These are phyloP conservation scores for Clavelina lepadiformis DNA, from an alignment of 23 tunicate genomes.

Conservation along the genomic window DNA sequence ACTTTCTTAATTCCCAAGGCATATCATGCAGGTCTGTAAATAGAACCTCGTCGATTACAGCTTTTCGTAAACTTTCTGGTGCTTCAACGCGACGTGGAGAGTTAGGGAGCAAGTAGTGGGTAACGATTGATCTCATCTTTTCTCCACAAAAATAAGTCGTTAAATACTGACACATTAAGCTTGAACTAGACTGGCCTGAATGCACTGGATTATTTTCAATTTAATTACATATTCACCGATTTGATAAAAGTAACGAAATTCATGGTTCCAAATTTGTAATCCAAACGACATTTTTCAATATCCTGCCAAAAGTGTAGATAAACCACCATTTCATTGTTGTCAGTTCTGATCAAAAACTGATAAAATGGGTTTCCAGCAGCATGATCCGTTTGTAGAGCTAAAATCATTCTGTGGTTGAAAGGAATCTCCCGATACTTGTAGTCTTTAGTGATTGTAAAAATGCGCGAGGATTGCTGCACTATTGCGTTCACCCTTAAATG, in stretches of 20 bases:
- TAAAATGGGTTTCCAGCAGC: conserved; percentile 71
- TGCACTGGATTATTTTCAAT: too few species aligned
- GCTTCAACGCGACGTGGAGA: conserved; percentile 69
- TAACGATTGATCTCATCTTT: conserved; percentile 25
- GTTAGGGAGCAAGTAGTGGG: conserved; percentile 33
- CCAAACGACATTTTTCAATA: conserved; percentile 49
- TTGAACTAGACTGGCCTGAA: too few species aligned
- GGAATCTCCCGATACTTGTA: conserved; percentile 29
- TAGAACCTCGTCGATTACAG: conserved; percentile 19
- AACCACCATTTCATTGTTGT: conserved; percentile 32
- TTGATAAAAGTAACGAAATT: conserved; percentile 22
- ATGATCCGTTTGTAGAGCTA: conserved; percentile 73
- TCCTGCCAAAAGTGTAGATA: conserved; percentile 69
- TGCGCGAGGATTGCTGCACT: too few species aligned
- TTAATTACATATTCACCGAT: conserved; percentile 42
- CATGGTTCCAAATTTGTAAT: conserved; percentile 65
- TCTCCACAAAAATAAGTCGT: too few species aligned
- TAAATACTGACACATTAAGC: too few species aligned
- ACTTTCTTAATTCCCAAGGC: conserved; percentile 70
- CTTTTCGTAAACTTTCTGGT: conserved; percentile 27
- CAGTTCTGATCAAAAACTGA: conserved; percentile 35
- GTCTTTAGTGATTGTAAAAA: too few species aligned
- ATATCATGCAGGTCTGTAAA: conserved; percentile 47
- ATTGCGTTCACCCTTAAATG: too few species aligned
- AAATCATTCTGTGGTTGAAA: conserved; percentile 39